phyloP scores from a whole-genome alignment of 2,888 invertebrate genomes.

The Xestobium rufovillosum region DNA sequence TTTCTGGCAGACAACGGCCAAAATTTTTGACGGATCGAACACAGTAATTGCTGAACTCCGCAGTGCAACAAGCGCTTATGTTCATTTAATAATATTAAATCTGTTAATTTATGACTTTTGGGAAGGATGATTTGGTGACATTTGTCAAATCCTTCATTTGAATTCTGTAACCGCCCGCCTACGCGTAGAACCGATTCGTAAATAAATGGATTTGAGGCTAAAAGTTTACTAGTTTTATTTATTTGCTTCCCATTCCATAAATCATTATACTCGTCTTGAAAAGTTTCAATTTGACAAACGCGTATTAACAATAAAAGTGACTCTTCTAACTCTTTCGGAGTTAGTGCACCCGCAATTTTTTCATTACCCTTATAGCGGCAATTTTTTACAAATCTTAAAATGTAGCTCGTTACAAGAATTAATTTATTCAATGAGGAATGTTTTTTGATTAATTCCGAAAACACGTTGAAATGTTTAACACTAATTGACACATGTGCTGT shows the following conservation, averaged over 20 bases:
- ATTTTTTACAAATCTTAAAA: too few relatives aligned
- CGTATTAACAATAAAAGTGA: too few relatives aligned
- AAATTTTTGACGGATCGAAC: background rate
- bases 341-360: too few relatives aligned
- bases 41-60: conserved; percentile 5
- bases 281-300: conserved; percentile 7
- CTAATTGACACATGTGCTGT: too few relatives aligned
- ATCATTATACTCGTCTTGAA: conserved; percentile 7
- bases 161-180: too few relatives aligned
- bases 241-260: conserved; percentile 1
- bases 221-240: background rate
- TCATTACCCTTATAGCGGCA: too few relatives aligned
- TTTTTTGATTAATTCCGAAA: too few relatives aligned
- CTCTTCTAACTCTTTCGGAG: too few relatives aligned
- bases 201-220: background rate
- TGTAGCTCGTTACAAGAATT: too few relatives aligned
- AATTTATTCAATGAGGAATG: too few relatives aligned
- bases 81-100: conserved; percentile 6
- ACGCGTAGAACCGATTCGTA: too few relatives aligned
- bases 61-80: conserved; percentile 8
- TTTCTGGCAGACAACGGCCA: background rate
- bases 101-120: conserved; percentile 7
- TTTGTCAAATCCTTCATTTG: background rate
- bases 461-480: too few relatives aligned
- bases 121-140: conserved; percentile 7